These are phyloP conservation scores for Circaetus cinerascens DNA, from an alignment of 2,113 vertebrate genomes.

Conservation along the genomic window DNA sequence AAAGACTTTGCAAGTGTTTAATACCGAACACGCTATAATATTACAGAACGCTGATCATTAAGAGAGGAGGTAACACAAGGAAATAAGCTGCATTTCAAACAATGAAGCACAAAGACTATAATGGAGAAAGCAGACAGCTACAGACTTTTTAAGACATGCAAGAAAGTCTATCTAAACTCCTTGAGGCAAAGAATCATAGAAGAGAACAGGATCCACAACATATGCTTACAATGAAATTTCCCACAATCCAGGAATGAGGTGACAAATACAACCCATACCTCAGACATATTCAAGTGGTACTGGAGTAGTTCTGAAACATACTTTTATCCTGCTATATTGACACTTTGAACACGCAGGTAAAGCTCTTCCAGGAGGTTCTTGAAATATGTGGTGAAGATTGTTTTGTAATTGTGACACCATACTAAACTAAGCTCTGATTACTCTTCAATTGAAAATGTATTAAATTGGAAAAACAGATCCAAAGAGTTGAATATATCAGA, in stretches of 20 bases:
- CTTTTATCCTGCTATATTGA: neutral
- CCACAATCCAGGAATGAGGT: neutral
- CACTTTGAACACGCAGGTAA: neutral
- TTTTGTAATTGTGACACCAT: neutral
- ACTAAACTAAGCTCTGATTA: neutral
- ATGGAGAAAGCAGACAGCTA: neutral
- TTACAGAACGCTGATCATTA: neutral
- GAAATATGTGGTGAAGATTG: neutral
- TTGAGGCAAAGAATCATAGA: neutral
- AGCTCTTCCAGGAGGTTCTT: neutral
- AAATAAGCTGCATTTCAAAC: neutral
- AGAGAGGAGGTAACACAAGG: neutral
- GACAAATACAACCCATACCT: neutral
- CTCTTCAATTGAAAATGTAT: neutral
- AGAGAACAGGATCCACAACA: neutral
- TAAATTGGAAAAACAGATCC: neutral
- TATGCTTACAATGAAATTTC: neutral
- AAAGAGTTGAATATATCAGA: neutral
- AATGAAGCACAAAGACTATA: neutral
- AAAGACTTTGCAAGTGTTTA: neutral
- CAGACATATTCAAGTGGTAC: neutral
- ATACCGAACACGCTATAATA: neutral
- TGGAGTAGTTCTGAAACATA: neutral
- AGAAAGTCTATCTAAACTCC: neutral
- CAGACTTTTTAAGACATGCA: neutral